Percentiles rank a stretch among this genome's conserved stretches.
These are phyloP conservation scores for Drosophila flavopinicola DNA, from an alignment of 2,888 invertebrate genomes.

Conservation along the genomic window DNA sequence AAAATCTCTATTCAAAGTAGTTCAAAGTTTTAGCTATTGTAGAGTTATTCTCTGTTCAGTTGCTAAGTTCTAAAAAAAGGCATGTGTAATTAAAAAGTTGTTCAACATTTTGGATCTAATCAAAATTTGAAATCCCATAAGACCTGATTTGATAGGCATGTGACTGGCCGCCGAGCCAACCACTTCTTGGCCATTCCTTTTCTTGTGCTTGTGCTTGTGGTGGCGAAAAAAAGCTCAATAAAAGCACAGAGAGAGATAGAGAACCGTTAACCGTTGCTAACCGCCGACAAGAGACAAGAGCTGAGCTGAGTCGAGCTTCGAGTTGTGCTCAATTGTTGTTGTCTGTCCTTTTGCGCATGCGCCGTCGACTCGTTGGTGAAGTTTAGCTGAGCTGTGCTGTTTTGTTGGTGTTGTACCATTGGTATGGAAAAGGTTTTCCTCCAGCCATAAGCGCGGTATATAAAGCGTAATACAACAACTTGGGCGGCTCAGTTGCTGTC, in stretches of 20 bases:
- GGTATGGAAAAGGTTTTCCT: constrained; percentile 75
- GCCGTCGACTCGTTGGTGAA: constrained; percentile 69
- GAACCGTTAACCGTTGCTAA: constrained; percentile 23
- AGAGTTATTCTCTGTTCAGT: background rate
- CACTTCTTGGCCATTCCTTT: constrained; percentile 44
- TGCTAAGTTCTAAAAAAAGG: background rate
- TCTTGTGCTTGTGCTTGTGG: constrained; percentile 18
- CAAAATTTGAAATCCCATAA: background rate
- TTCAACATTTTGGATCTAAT: background rate
- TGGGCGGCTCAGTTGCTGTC: constrained; percentile 79
- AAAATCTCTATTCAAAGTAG: no score
- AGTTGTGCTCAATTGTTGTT: constrained; percentile 24
- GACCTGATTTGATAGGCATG: background rate
- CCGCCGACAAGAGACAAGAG: constrained; percentile 43
- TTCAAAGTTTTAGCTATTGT: no score
- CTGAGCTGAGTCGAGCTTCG: constrained; percentile 28
- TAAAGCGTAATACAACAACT: constrained; percentile 78
- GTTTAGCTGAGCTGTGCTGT: constrained; percentile 40
- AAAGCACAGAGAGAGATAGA: constrained; percentile 60
- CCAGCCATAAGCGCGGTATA: constrained; percentile 60
- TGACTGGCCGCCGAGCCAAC: background rate
- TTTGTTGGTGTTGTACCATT: constrained; percentile 47
- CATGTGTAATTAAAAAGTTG: background rate
- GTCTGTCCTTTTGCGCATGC: constrained; percentile 63
- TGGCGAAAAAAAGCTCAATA: constrained; percentile 47